Evolutionary conservation across 2,113 vertebrate species (phyloP).

Genomic region (Pristiophorus japonicus): DNA sequence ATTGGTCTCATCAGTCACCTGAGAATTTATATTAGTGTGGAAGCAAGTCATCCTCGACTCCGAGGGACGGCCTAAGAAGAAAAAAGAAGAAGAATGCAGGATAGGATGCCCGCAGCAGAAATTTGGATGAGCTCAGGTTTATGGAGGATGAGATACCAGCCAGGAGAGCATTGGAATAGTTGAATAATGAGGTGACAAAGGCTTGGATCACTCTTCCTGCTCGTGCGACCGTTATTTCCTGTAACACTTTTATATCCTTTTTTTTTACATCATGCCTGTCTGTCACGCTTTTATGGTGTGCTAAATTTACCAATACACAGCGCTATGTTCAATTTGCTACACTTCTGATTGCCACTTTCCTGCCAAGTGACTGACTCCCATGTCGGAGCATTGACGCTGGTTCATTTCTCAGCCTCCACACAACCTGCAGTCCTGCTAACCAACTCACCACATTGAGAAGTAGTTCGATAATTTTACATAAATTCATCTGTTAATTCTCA

Average conservation of each 20-base stretch:
- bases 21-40: too few relatives aligned
- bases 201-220: not conserved
- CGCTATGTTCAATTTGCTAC: not conserved
- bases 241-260: not conserved
- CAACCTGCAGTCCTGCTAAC: not conserved
- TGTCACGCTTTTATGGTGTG: not conserved
- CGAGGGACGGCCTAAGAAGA: too few relatives aligned
- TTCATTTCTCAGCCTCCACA: not conserved
- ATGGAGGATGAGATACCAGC: not conserved
- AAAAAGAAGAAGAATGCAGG: too few relatives aligned
- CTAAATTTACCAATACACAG: not conserved
- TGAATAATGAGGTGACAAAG: not conserved
- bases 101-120: too few relatives aligned
- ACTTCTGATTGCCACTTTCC: not conserved
- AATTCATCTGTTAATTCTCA: not conserved
- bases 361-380: not conserved
- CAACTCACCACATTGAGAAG: not conserved
- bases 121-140: not conserved
- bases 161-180: not conserved
- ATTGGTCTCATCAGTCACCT: too few relatives aligned
- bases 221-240: too few relatives aligned
- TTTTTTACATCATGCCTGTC: not conserved
- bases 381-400: not conserved
- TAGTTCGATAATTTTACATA: not conserved
- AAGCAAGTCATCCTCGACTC: too few relatives aligned